Conservation (phyloP, 2,888 invertebrate genomes). For the Eulithis testata region DNA sequence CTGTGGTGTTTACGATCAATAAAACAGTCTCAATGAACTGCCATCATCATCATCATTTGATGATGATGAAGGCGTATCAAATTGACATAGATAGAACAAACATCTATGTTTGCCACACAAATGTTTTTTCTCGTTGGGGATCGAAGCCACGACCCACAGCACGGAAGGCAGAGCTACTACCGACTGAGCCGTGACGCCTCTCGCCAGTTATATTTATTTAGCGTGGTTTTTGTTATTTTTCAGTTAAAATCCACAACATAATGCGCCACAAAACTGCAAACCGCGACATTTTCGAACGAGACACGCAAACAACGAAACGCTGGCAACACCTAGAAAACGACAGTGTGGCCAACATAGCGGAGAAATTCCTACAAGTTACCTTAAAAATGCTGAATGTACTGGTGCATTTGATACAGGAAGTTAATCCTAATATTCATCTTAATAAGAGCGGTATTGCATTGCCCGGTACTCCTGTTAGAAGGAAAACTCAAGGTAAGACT, state of each 20-base stretch:
- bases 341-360: constrained; percentile 81
- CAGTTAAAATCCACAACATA: constrained; percentile 78
- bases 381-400: constrained; percentile 89
- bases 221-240: neutral
- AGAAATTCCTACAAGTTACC: constrained; percentile 87
- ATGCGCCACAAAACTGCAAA: constrained; percentile 69
- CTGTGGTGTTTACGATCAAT: too few relatives aligned
- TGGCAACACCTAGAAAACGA: constrained; percentile 74
- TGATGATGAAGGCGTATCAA: too few relatives aligned
- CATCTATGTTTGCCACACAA: too few relatives aligned
- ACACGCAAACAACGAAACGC: constrained; percentile 64
- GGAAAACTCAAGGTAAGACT: constrained; percentile 71
- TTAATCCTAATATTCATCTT: constrained; percentile 80
- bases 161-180: too few relatives aligned
- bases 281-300: constrained; percentile 72
- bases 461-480: constrained; percentile 83
- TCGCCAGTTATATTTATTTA: too few relatives aligned
- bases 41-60: too few relatives aligned
- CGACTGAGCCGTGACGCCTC: too few relatives aligned
- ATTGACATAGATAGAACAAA: too few relatives aligned
- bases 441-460: constrained; percentile 80
- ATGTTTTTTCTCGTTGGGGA: too few relatives aligned
- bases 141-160: too few relatives aligned
- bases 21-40: too few relatives aligned
- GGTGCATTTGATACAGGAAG: constrained; percentile 90